Evolutionary conservation across 2,113 vertebrate genomes (phyloP).

Genomic region (Heterocephalus glaber): DNA sequence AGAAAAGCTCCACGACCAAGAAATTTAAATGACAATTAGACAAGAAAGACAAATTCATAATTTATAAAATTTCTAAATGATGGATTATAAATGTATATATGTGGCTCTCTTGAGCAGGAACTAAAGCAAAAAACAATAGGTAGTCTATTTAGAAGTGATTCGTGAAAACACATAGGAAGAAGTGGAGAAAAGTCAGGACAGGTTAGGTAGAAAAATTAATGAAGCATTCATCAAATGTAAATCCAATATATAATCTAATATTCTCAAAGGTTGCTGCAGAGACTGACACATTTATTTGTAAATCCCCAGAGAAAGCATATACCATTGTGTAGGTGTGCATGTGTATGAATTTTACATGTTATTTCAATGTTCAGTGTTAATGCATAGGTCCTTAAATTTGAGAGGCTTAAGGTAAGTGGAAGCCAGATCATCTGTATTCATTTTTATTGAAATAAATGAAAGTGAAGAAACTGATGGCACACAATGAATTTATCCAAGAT

Average conservation of each 20-base stretch:
- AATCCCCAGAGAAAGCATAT: neutral
- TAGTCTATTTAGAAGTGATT: neutral
- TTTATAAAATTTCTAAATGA: neutral
- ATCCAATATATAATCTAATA: neutral
- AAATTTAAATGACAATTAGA: neutral
- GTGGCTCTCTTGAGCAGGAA: neutral
- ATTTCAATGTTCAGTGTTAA: neutral
- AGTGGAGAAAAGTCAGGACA: neutral
- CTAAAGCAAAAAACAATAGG: neutral
- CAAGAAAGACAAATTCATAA: neutral
- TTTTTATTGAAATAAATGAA: neutral
- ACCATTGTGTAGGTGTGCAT: neutral
- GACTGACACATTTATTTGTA: neutral
- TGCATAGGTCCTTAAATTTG: neutral
- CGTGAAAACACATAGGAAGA: neutral
- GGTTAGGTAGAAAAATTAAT: neutral
- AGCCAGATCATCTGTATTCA: neutral
- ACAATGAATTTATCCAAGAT: neutral
- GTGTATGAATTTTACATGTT: neutral
- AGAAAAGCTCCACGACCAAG: neutral
- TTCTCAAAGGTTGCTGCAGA: neutral
- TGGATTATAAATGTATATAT: neutral
- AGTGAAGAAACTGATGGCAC: neutral
- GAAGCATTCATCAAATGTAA: neutral
- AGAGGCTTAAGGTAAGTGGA: neutral